Evolutionary conservation across 2,888 invertebrate species (phyloP).

Genomic region (Steromphala cineraria): DNA sequence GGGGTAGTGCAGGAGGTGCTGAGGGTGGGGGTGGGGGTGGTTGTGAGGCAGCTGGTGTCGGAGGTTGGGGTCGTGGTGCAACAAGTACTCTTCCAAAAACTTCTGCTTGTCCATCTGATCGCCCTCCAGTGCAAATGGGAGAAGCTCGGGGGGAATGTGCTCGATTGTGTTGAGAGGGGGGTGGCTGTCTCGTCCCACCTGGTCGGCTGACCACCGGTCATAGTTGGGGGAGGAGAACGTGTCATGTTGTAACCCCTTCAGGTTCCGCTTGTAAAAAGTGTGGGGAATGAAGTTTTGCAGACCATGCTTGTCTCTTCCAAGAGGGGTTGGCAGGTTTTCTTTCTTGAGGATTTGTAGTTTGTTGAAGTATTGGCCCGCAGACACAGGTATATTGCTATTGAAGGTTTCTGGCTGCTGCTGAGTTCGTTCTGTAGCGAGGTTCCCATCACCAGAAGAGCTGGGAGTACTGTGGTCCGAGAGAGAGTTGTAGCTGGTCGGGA

Average conservation of each 20-base stretch:
- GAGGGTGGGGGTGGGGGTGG: conserved; percentile 24
- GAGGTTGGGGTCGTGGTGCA: conserved; percentile 26
- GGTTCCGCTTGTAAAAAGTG: conserved; percentile 11
- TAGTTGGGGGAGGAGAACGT: conserved; percentile 19
- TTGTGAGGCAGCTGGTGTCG: conserved; percentile 28
- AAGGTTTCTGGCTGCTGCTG: neutral
- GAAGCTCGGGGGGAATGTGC: conserved; percentile 10
- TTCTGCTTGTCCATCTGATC: conserved; percentile 1
- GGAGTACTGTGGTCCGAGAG: conserved; percentile 24
- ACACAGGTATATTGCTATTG: neutral
- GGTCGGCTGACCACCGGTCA: conserved; percentile 30
- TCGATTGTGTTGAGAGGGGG: conserved; percentile 7
- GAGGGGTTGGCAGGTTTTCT: conserved; percentile 9
- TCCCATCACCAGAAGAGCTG: conserved; percentile 18
- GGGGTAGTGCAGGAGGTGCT: conserved; percentile 28
- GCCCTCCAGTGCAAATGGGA: conserved; percentile 14
- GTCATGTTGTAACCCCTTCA: conserved; percentile 17
- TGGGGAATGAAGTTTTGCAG: conserved; percentile 22
- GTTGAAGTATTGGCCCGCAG: neutral
- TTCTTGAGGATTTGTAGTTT: neutral
- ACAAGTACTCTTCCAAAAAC: neutral
- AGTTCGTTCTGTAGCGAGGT: neutral
- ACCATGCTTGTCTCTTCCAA: conserved; percentile 12
- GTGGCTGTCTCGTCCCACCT: conserved; percentile 2
- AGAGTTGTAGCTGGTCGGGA: neutral